Conservation (phyloP, 2,113 vertebrate species). For the Cathartes aura region DNA sequence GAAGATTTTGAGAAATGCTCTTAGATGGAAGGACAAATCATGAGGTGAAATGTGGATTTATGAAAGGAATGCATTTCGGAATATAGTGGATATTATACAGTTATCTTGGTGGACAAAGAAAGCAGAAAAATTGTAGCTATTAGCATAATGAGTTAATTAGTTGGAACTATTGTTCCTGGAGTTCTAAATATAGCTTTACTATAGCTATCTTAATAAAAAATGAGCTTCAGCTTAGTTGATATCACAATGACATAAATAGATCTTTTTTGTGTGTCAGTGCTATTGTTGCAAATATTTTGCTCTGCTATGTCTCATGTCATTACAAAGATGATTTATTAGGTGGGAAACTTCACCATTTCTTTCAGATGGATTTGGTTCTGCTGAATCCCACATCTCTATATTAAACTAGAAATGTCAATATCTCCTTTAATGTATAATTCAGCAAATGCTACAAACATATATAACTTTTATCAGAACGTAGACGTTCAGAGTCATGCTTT, state of each 20-base stretch:
- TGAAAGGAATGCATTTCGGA: not conserved
- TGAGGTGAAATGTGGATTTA: not conserved
- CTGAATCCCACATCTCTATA: not conserved
- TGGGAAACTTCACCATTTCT: not conserved
- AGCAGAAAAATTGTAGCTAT: not conserved
- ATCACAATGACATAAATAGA: not conserved
- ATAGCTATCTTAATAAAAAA: not conserved
- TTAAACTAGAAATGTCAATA: not conserved
- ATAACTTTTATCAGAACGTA: not conserved
- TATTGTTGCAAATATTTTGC: conserved; percentile 7
- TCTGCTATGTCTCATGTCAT: not conserved
- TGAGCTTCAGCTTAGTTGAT: not conserved
- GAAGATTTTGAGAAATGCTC: not conserved
- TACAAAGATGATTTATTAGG: not conserved
- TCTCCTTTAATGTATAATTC: not conserved
- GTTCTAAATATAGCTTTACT: conserved; percentile 4
- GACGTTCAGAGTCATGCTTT: not conserved
- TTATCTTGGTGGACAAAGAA: not conserved
- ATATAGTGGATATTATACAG: not conserved
- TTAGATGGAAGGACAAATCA: not conserved
- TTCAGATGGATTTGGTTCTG: not conserved
- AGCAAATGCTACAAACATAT: not conserved
- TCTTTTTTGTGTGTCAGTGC: not conserved
- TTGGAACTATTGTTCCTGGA: not conserved
- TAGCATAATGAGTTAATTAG: not conserved